Evolutionary conservation across 2,888 invertebrate genomes (phyloP), one percentile per base, ranked within the genome.

Genomic region (Conomelus anceps): DNA sequence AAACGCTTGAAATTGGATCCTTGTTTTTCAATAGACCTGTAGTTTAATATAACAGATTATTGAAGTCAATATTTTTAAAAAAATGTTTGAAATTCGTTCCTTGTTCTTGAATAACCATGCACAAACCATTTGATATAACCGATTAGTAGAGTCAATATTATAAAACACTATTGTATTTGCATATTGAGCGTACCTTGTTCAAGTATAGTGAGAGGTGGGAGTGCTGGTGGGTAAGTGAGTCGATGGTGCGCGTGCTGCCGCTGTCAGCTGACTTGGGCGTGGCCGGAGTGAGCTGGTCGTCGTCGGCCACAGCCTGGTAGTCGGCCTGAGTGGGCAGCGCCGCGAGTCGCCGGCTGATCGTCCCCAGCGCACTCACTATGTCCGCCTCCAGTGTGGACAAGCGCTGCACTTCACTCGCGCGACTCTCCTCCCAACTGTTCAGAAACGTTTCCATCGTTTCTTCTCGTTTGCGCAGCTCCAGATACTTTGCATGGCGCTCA

Each of bases 401-500:
- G 92, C 95, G 95, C 17, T 95, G 95, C 90, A 94, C 93, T 93
- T 97, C 97, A 84, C 95, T 95, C 9, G 93, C 94, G 90, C 96
- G 95, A 90, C 94, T 95, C 34, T 95, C 94, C 91, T 96, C 96
- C 92, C 95, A 96, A 0, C 94, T 94, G 0, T 94, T 93, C 93
- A 97, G 94, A 92, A 97, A 97, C 22, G 95, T 94, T 91, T 97
- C 97, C 95, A 98, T 97, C 0, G 96, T 96, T 93, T 97, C 96
- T 92, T 97, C 98, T 88, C 97, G 94, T 91, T 96, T 96, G 91
- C 96, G 96, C 88, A 97, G 93, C 92, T 98, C 97, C 85, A 96
- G 95, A 92, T 97, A 97, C 92, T 97, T 97, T 90, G 96, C 95
- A 92, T 96, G 96, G 41, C 96, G 95, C 91, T 97, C 97, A 0